These are phyloP conservation scores for Lagenorhynchus albirostris DNA, from an alignment of 2,113 vertebrate species.

Conservation along the genomic window DNA sequence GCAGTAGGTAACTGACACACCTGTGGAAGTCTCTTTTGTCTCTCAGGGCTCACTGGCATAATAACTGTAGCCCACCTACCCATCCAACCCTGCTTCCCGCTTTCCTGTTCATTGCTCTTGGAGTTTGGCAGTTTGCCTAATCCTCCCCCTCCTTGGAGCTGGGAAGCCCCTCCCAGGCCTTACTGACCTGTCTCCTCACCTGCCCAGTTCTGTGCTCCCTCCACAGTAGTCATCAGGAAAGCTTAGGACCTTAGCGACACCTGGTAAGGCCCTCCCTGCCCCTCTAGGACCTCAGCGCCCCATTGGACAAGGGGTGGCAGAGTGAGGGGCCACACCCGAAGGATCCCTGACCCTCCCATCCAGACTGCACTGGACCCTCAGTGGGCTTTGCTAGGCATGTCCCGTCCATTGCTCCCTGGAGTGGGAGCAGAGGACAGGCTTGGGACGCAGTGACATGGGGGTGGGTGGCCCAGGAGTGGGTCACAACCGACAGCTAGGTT, in stretches of 20 bases:
- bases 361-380: background rate
- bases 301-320: background rate
- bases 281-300: background rate
- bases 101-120: background rate
- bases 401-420: background rate
- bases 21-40: fast-evolving
- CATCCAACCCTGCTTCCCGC: fast-evolving
- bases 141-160: no score
- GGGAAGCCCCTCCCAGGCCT: background rate
- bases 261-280: background rate
- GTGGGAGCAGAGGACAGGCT: background rate
- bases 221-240: background rate
- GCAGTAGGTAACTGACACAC: background rate
- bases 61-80: background rate
- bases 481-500: background rate
- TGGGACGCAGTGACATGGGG: background rate
- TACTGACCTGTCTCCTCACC: background rate
- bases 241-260: background rate
- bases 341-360: background rate
- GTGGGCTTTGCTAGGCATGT: background rate
- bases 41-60: background rate
- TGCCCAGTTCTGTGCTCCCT: background rate
- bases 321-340: no score
- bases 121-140: background rate
- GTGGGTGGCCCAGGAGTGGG: background rate